Evolutionary conservation across 2,113 vertebrate species (phyloP).

Genomic region (Trinectes maculatus): DNA sequence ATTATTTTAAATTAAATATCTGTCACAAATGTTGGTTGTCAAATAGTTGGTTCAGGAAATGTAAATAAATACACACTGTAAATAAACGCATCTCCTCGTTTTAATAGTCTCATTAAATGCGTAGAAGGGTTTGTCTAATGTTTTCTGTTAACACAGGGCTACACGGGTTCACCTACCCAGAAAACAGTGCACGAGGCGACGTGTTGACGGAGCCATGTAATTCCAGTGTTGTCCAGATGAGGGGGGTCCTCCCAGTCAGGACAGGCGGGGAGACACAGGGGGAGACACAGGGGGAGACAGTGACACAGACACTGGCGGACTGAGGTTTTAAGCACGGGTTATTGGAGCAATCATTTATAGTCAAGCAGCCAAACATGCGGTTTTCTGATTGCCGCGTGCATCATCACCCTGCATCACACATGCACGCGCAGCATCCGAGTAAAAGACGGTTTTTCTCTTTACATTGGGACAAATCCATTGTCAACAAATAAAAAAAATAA

Average conservation of each 20-base stretch:
- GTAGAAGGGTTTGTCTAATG: not conserved
- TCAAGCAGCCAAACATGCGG: constrained; percentile 3
- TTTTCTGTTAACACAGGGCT: not conserved
- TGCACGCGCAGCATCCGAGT: not conserved
- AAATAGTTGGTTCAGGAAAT: too few species aligned
- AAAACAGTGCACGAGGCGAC: not conserved
- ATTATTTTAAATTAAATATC: too few species aligned
- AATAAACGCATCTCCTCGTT: not conserved
- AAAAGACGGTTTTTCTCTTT: too few species aligned
- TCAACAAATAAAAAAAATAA: not conserved
- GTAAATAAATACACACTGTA: too few species aligned
- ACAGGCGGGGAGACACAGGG: not conserved
- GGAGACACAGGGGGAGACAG: not conserved
- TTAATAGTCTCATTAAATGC: not conserved
- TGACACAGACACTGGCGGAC: not conserved
- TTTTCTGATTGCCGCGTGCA: not conserved
- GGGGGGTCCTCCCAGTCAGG: constrained; percentile 66
- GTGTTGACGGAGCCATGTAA: constrained; percentile 44
- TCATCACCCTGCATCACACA: constrained; percentile 1
- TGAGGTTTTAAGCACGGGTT: too few species aligned
- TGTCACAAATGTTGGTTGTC: too few species aligned
- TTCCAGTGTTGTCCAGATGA: constrained; percentile 76
- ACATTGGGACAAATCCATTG: too few species aligned
- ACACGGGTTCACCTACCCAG: not conserved
- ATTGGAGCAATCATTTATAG: not conserved